phyloP scores from a whole-genome alignment of 2,888 invertebrate species.

The Eurytoma californica region DNA sequence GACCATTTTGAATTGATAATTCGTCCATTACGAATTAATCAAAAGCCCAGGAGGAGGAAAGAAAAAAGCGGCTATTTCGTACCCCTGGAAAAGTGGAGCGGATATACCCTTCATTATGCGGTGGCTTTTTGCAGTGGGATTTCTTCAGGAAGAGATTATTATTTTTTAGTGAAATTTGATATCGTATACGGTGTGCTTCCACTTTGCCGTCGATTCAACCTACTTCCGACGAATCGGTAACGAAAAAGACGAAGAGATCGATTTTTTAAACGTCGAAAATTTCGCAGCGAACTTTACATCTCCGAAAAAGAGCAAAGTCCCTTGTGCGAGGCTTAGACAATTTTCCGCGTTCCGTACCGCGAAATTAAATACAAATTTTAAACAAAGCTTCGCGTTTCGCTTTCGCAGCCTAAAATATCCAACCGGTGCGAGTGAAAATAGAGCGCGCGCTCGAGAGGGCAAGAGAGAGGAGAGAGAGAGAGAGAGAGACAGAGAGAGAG shows the following conservation, averaged over 20 bases:
- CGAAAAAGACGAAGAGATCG: too few relatives aligned
- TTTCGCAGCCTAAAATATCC: constrained; percentile 25
- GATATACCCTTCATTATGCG: background rate
- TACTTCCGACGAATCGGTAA: background rate
- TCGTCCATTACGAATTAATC: constrained; percentile 39
- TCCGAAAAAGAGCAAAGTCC: constrained; percentile 7
- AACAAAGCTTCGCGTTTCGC: background rate
- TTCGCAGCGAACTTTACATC: too few relatives aligned
- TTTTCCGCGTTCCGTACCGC: too few relatives aligned
- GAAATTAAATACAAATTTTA: constrained; percentile 36
- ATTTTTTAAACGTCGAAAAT: too few relatives aligned
- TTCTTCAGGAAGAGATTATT: too few relatives aligned
- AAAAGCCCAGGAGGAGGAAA: background rate
- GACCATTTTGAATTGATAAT: constrained; percentile 50
- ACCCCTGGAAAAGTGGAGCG: constrained; percentile 4
- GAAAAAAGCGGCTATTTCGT: background rate
- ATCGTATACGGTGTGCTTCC: too few relatives aligned
- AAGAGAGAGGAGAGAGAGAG: background rate
- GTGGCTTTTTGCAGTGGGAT: background rate
- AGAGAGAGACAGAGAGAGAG: background rate
- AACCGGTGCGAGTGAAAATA: background rate
- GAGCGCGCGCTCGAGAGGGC: constrained; percentile 3
- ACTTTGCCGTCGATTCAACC: background rate
- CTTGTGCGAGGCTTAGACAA: background rate
- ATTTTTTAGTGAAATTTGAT: too few relatives aligned